Base-by-base conservation (phyloP, 2,888 invertebrate genomes). In the Pheosia tremula region DNA sequence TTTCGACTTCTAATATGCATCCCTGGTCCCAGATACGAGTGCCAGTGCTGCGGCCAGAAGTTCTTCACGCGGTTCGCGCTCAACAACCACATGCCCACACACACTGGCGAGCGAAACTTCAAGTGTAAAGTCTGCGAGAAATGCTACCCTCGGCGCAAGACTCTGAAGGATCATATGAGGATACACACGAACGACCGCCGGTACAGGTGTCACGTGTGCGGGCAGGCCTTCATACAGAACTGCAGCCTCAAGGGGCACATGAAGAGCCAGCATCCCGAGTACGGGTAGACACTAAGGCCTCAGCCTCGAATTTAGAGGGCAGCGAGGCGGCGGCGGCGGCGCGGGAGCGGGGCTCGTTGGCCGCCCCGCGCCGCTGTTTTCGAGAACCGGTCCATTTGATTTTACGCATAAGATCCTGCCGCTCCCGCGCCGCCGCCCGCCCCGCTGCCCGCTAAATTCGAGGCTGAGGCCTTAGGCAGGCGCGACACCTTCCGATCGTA, bases 121-220 rank as follows among this genome's bases (percentile, higher is more conserved):
- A 91, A 90, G 60, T 93, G 93, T 57, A 90, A 90, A 57, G 88
- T 87, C 0, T 93, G 93, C 64, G 91, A 91, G 63, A 93, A 93
- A 64, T 82, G 82, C 0, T 93, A 93, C 60, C 92, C 92, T 0
- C 68, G 92, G 0, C 80, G 89, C 0, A 93, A 92, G 72, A 92
- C 92, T 0, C 71, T 92, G 0, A 91, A 90, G 38, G 91, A 91
- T 56, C 92, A 92, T 13, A 86, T 89, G 81, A 59, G 90, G 37
- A 91, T 92, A 57, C 92, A 92, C 52, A 91, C 83, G 0, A 91
- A 91, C 52, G 92, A 92, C 49, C 66, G 91, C 0, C 57, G 91
- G n/a, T 90, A 85, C 38, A 71, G 86, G 13, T 89, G 90, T 41
- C 86, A 89, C 41, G 82, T 90, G 11, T 92, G 92, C 67, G 93